Evolutionary conservation across 2,113 vertebrate species (phyloP).

Genomic region (Micronycteris hirsuta): DNA sequence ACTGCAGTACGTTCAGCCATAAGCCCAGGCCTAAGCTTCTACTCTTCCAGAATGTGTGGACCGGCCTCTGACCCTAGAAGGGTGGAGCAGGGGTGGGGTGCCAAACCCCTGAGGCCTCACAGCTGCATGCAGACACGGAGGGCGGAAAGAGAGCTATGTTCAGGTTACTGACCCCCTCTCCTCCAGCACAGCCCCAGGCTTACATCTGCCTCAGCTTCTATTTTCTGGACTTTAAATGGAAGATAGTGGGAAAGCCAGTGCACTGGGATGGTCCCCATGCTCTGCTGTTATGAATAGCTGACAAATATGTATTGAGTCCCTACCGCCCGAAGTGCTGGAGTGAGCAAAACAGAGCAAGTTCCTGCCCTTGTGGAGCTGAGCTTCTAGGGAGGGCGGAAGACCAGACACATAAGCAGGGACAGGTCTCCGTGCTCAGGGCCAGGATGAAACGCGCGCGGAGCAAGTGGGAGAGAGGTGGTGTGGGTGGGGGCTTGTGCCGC

Average conservation of each 20-base stretch:
- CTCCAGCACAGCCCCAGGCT: neutral
- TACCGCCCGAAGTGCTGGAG: neutral
- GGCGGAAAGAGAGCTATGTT: neutral
- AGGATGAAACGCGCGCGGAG: too few species aligned
- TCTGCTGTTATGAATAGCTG: neutral
- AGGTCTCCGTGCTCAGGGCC: neutral
- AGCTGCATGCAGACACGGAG: neutral
- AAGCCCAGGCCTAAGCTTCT: neutral
- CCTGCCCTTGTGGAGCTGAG: neutral
- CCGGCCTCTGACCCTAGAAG: neutral
- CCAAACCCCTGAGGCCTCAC: neutral
- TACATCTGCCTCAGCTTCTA: neutral
- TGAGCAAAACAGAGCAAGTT: neutral
- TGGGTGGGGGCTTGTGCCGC: neutral
- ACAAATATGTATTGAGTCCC: neutral
- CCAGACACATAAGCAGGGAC: neutral
- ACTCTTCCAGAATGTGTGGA: neutral
- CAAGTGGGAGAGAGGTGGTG: neutral
- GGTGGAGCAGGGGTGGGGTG: neutral
- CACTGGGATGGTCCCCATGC: neutral
- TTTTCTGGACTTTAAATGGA: slow-evolving; percentile 12
- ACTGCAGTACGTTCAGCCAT: neutral
- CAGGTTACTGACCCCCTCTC: neutral
- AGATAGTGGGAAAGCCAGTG: neutral
- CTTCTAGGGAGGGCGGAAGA: neutral